Percentiles rank a stretch among this genome's conserved stretches.
Conservation (phyloP, 2,797 vertebrate genomes). For the Chelidonichthys spinosus region DNA sequence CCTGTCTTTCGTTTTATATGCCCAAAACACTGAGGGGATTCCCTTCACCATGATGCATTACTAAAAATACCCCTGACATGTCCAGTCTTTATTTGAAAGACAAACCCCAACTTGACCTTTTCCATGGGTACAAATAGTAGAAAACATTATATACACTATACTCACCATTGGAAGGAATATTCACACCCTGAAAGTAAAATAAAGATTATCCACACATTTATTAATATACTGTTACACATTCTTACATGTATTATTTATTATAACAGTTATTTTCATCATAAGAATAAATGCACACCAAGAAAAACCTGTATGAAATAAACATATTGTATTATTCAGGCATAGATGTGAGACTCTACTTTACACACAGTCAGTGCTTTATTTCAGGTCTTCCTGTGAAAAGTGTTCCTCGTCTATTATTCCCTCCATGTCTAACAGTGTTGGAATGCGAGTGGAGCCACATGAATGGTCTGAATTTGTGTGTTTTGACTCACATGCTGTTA, state of each 20-base stretch:
- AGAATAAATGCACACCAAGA: neutral
- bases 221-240: neutral
- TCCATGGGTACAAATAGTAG: neutral
- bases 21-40: constrained; percentile 3
- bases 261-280: neutral
- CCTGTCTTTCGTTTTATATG: neutral
- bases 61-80: neutral
- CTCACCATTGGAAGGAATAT: neutral
- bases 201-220: neutral
- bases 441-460: constrained; percentile 13
- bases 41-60: neutral
- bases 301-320: neutral
- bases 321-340: neutral
- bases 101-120: neutral
- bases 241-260: neutral
- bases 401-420: neutral
- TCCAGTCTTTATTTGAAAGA: neutral
- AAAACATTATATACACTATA: neutral
- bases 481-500: constrained; percentile 52
- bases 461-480: constrained; percentile 16
- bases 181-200: neutral
- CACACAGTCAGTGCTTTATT: constrained; percentile 35
- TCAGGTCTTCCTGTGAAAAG: neutral
- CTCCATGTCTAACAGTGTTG: constrained; percentile 1
- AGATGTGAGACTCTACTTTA: constrained; percentile 6